Evolutionary conservation across 2,888 invertebrate species (phyloP).

Genomic region (Synergus gifuensis): DNA sequence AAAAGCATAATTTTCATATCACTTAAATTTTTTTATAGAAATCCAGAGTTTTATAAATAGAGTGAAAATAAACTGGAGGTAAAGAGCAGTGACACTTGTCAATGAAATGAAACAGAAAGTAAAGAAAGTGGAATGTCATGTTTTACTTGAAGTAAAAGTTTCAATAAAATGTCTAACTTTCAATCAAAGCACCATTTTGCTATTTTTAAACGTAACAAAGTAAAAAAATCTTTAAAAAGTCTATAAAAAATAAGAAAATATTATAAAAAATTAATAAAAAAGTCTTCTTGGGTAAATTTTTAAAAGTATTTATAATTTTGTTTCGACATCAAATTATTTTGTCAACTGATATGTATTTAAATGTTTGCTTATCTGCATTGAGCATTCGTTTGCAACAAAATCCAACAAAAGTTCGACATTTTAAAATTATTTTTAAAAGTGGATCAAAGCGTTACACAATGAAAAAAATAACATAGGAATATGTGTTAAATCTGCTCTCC

Average conservation of each 20-base stretch:
- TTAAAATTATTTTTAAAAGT: no score
- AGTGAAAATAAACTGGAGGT: not conserved
- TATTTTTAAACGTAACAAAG: not conserved
- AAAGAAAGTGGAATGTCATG: not conserved
- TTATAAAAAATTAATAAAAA: no score
- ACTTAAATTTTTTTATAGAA: not conserved
- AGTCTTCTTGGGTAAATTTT: not conserved
- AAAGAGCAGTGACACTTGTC: slow-evolving; percentile 1
- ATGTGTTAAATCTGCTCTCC: not conserved
- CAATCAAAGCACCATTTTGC: not conserved
- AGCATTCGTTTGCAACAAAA: not conserved
- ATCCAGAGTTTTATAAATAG: not conserved
- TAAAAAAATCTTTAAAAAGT: not conserved
- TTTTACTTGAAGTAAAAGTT: not conserved
- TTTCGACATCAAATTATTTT: not conserved
- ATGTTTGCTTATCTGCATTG: not conserved
- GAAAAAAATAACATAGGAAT: no score
- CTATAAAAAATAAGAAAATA: not conserved
- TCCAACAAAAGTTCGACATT: not conserved
- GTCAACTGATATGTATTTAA: not conserved
- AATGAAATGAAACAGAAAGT: not conserved
- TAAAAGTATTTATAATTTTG: not conserved
- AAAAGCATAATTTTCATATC: not conserved
- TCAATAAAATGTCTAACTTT: not conserved
- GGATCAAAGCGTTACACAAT: no score